These are phyloP conservation scores for Albula glossodonta DNA, from an alignment of 2,113 vertebrate genomes.

Conservation along the genomic window DNA sequence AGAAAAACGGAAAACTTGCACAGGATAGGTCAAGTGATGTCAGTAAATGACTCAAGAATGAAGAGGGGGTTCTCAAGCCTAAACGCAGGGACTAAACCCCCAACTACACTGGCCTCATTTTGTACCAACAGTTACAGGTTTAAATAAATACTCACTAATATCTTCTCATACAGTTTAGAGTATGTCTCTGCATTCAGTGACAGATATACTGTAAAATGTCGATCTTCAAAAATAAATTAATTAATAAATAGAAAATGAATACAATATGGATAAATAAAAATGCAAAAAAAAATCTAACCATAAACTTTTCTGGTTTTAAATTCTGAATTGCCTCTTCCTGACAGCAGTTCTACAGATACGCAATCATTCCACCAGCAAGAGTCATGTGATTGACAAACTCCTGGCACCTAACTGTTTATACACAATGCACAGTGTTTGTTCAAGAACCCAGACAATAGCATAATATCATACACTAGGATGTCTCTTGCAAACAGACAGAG, in stretches of 20 bases:
- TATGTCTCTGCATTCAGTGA: not conserved
- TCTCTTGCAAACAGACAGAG: not conserved
- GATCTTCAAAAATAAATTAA: not conserved
- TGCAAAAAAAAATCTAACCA: not conserved
- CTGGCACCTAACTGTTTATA: too few relatives aligned
- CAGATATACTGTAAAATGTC: not conserved
- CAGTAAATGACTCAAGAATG: not conserved
- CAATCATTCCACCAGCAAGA: not conserved
- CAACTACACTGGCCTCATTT: not conserved
- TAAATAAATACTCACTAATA: not conserved
- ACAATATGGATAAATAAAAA: too few relatives aligned
- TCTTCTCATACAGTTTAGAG: not conserved
- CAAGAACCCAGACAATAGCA: not conserved
- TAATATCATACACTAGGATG: not conserved
- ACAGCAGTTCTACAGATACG: not conserved
- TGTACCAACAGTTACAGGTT: not conserved
- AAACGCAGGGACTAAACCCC: not conserved
- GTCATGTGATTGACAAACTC: not conserved
- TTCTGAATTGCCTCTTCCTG: not conserved
- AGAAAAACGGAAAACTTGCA: not conserved
- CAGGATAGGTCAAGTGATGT: not conserved
- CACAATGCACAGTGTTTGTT: not conserved
- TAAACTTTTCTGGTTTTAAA: not conserved
- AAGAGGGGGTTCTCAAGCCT: not conserved
- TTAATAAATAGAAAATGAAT: too few relatives aligned